These are phyloP conservation scores for Neoaliturus tenellus DNA, from an alignment of 2,888 invertebrate genomes.

Conservation along the genomic window DNA sequence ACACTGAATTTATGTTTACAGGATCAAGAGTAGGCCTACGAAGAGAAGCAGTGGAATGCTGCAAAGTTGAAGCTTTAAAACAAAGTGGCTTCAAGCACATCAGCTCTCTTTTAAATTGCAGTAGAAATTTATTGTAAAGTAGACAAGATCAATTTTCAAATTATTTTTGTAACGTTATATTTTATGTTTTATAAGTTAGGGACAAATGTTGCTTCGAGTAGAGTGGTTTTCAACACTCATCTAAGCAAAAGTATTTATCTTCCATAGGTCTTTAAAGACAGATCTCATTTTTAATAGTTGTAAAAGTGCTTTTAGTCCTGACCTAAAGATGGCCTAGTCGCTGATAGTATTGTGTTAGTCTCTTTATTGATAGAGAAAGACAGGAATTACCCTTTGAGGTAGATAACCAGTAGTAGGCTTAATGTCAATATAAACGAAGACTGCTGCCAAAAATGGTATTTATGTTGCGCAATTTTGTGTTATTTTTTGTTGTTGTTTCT, in stretches of 20 bases:
- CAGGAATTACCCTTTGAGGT: not conserved
- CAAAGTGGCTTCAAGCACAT: not conserved
- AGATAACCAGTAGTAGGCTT: not conserved
- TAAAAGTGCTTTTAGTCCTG: constrained; percentile 9
- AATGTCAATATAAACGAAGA: not conserved
- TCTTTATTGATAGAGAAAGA: not conserved
- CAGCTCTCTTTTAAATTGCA: not conserved
- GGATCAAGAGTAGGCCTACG: too few species aligned
- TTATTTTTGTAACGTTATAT: constrained; percentile 3
- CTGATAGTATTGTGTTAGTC: not conserved
- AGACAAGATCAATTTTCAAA: not conserved
- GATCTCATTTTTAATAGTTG: not conserved
- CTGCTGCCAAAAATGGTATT: not conserved
- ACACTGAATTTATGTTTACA: too few species aligned
- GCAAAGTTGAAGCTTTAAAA: too few species aligned
- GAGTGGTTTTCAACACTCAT: not conserved
- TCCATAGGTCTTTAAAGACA: not conserved
- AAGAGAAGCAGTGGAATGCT: too few species aligned
- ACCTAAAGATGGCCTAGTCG: constrained; percentile 8
- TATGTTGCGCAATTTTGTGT: not conserved
- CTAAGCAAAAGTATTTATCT: not conserved
- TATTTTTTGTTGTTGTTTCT: not conserved
- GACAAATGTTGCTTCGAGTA: not conserved
- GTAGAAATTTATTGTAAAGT: not conserved
- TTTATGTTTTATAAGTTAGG: not conserved